phyloP scores from a whole-genome alignment of 2,888 invertebrate species.

The Unio delphinus region DNA sequence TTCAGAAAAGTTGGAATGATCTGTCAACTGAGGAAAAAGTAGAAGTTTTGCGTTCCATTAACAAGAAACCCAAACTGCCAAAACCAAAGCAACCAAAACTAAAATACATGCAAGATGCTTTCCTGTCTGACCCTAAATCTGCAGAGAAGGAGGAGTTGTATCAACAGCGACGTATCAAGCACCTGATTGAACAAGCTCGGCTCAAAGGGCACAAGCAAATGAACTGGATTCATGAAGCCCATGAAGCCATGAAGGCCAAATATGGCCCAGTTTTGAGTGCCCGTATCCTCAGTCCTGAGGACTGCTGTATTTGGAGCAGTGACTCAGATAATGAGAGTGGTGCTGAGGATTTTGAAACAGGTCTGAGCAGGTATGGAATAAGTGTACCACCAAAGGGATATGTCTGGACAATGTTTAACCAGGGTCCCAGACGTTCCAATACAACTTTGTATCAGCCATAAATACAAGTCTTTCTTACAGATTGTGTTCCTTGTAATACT shows the following conservation, averaged over 20 bases:
- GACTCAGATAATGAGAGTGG: constrained; percentile 3
- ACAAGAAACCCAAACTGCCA: constrained; percentile 36
- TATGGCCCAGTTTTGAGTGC: too few relatives aligned
- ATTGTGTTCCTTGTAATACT: too few relatives aligned
- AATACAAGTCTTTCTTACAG: neutral
- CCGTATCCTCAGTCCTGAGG: too few relatives aligned
- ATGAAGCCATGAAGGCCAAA: too few relatives aligned
- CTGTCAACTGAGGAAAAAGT: constrained; percentile 47
- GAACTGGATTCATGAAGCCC: constrained; percentile 42
- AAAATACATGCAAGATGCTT: constrained; percentile 32
- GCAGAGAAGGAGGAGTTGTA: constrained; percentile 40
- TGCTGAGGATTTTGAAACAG: constrained; percentile 3
- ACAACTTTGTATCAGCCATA: constrained; percentile 19
- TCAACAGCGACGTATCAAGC: constrained; percentile 46
- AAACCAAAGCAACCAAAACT: constrained; percentile 36
- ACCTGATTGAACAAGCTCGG: constrained; percentile 46
- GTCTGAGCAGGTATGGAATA: constrained; percentile 30
- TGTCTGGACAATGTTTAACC: constrained; percentile 17
- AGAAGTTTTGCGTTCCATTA: constrained; percentile 42
- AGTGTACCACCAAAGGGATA: constrained; percentile 14
- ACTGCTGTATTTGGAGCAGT: constrained; percentile 1
- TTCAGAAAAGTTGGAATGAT: constrained; percentile 28
- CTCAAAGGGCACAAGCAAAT: constrained; percentile 45
- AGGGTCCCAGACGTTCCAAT: constrained; percentile 18
- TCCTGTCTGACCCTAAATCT: constrained; percentile 17